These are phyloP conservation scores for Apis cerana DNA, from an alignment of 1,140 invertebrate genomes.

Conservation along the genomic window DNA sequence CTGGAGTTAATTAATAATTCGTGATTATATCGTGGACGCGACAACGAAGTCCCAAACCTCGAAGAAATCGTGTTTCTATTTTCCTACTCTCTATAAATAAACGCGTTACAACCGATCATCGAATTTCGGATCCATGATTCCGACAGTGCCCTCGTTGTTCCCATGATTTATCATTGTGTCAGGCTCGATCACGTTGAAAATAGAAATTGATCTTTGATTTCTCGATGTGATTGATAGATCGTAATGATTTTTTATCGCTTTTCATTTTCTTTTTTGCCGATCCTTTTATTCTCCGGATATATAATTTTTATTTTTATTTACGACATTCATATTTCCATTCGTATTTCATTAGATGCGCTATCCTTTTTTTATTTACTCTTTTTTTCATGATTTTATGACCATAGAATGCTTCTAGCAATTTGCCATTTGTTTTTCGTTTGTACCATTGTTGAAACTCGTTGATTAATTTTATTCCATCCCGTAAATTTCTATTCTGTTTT, in stretches of 20 bases:
- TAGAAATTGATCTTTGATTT: not conserved
- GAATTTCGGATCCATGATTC: not conserved
- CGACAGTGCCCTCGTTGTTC: not conserved
- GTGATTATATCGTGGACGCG: no score
- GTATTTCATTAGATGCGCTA: no score
- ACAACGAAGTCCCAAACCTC: not conserved
- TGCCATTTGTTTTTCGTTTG: no score
- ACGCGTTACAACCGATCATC: not conserved
- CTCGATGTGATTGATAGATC: not conserved
- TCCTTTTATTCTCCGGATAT: no score
- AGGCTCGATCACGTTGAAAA: not conserved
- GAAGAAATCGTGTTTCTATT: not conserved
- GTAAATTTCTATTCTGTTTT: no score
- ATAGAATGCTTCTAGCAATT: no score
- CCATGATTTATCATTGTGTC: not conserved
- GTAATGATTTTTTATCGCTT: not conserved
- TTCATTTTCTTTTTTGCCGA: not conserved
- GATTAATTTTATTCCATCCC: no score
- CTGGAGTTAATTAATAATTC: not conserved
- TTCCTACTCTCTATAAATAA: conserved; percentile 9
- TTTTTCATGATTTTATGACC: no score
- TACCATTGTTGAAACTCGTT: no score
- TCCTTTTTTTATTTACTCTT: no score
- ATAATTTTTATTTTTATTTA: no score
- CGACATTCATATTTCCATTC: no score